These are phyloP conservation scores for Zygogramma bicolorata DNA, from an alignment of 2,888 invertebrate species.

Conservation along the genomic window DNA sequence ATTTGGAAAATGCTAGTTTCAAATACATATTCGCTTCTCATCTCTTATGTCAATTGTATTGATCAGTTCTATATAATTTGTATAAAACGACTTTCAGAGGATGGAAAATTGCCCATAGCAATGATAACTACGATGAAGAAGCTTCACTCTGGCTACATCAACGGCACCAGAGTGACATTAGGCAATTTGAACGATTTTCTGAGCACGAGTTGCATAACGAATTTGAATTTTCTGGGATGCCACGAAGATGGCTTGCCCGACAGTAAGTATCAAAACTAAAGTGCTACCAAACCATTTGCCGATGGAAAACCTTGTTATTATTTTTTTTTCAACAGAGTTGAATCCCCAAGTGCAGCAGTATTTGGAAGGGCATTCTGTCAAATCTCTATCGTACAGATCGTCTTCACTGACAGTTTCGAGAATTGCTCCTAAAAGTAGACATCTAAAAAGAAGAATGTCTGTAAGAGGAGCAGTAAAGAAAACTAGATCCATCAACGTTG, in stretches of 20 bases:
- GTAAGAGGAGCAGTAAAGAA: constrained; percentile 94
- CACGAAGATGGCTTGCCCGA: constrained; percentile 93
- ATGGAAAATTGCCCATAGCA: constrained; percentile 91
- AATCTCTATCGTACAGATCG: constrained; percentile 81
- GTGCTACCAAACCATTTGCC: neutral
- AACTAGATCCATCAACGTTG: constrained; percentile 92
- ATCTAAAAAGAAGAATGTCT: constrained; percentile 80
- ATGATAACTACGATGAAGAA: constrained; percentile 99
- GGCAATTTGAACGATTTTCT: constrained; percentile 96
- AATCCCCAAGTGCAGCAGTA: constrained; percentile 89
- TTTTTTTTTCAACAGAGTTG: constrained; percentile 69
- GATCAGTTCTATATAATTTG: no score
- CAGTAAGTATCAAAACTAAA: constrained; percentile 69
- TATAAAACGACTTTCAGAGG: constrained; percentile 82
- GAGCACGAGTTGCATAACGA: constrained; percentile 97
- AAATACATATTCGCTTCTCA: no score
- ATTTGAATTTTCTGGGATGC: constrained; percentile 94
- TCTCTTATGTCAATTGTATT: no score
- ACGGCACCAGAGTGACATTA: constrained; percentile 96
- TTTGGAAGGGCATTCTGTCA: constrained; percentile 86
- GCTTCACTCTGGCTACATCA: constrained; percentile 97
- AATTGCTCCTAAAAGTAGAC: constrained; percentile 69
- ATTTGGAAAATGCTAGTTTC: no score
- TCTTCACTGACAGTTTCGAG: constrained; percentile 74
- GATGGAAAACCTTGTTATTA: neutral